phyloP scores from a whole-genome alignment of 2,888 invertebrate genomes.

The Melitaea athalia region DNA sequence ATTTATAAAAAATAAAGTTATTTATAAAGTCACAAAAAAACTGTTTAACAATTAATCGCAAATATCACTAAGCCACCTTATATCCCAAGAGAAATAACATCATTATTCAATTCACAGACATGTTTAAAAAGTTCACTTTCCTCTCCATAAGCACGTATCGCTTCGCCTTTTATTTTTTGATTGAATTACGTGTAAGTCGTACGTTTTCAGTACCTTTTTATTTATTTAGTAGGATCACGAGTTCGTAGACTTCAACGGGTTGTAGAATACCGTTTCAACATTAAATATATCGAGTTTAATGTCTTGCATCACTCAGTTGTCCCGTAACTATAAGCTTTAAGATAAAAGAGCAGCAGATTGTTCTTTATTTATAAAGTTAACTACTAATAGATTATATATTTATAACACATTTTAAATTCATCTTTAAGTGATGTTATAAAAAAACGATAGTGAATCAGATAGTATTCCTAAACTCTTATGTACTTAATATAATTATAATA shows the following conservation, averaged over 20 bases:
- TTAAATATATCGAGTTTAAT: background rate
- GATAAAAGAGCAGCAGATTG: background rate
- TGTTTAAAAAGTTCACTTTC: background rate
- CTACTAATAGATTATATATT: too few relatives aligned
- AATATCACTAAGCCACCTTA: too few relatives aligned
- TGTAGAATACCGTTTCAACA: slow-evolving; percentile 1
- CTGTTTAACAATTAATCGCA: too few relatives aligned
- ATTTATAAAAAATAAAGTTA: too few relatives aligned
- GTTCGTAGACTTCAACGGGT: background rate
- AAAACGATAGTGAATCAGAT: too few relatives aligned
- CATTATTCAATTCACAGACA: background rate
- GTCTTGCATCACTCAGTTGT: background rate
- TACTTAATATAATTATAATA: too few relatives aligned
- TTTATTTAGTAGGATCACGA: slow-evolving; percentile 7
- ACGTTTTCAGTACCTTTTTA: slow-evolving; percentile 10
- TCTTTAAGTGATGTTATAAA: too few relatives aligned
- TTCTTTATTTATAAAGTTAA: background rate
- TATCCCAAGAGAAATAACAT: background rate
- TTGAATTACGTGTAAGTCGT: slow-evolving; percentile 1
- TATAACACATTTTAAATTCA: too few relatives aligned
- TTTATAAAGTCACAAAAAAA: too few relatives aligned
- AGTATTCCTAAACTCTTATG: background rate
- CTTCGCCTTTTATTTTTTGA: background rate
- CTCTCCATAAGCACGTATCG: background rate
- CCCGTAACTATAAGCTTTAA: background rate